A percentile compares a stretch with the other conserved stretches of the same genome.
Evolutionary conservation across 2,888 invertebrate species (phyloP).

Genomic region (Ichneumoninae sp.): DNA sequence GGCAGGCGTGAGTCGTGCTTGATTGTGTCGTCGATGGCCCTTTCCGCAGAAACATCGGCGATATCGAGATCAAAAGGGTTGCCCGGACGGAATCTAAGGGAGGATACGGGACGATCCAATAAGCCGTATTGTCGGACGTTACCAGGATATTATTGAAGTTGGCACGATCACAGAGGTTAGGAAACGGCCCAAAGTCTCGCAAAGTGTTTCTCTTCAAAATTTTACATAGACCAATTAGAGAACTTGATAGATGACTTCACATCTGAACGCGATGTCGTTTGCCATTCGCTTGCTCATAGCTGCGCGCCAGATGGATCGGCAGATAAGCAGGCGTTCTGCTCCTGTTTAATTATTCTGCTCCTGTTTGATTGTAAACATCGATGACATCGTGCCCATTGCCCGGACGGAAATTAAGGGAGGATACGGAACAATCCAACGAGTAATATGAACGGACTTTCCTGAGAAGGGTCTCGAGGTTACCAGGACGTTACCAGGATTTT

Average conservation of each 20-base stretch:
- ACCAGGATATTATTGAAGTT: too few relatives aligned
- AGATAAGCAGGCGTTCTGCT: conserved; percentile 2
- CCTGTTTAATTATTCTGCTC: neutral
- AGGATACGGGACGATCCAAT: too few relatives aligned
- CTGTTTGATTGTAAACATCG: neutral
- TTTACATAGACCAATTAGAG: too few relatives aligned
- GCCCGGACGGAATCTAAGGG: neutral
- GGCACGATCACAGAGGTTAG: too few relatives aligned
- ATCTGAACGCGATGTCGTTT: conserved; percentile 10
- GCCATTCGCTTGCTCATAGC: neutral
- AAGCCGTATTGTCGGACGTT: too few relatives aligned
- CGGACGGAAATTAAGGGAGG: neutral
- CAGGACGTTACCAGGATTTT: too few relatives aligned
- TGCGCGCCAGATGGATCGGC: conserved; percentile 5
- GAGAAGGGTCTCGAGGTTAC: too few relatives aligned
- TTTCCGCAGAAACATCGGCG: neutral
- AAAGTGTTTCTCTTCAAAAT: too few relatives aligned
- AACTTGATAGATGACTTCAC: neutral
- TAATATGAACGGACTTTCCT: too few relatives aligned
- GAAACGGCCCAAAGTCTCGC: too few relatives aligned
- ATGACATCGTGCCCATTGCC: conserved; percentile 23
- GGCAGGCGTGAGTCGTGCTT: neutral
- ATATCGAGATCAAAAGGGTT: conserved; percentile 24
- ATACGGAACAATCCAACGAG: too few relatives aligned
- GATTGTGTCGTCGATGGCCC: conserved; percentile 19